Conservation (phyloP, 1,140 invertebrate genomes). For the Aphis craccivora region DNA sequence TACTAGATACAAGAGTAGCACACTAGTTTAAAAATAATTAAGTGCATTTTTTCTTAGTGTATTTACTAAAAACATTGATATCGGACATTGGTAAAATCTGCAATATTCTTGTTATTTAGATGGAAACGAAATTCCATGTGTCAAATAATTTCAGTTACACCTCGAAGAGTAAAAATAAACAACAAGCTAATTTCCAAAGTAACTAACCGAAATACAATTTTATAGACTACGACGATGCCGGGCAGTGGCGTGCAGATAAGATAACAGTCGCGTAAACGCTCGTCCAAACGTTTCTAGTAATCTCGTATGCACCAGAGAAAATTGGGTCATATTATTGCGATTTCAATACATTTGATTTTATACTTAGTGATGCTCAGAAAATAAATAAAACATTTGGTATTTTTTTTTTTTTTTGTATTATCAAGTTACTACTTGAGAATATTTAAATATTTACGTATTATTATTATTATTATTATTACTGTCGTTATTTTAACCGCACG, state of each 20-base stretch:
- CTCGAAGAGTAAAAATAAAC: neutral
- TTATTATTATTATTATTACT: neutral
- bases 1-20: neutral
- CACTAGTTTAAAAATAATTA: neutral
- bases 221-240: neutral
- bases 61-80: neutral
- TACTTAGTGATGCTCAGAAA: accelerated
- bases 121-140: neutral
- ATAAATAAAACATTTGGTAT: neutral
- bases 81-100: neutral
- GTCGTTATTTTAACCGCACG: neutral
- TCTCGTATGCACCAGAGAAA: neutral
- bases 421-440: neutral
- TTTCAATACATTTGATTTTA: neutral
- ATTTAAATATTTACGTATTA: neutral
- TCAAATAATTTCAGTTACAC: neutral
- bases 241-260: neutral
- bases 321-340: neutral
- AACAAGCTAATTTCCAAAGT: neutral
- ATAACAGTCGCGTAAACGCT: neutral
- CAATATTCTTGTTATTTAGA: neutral
- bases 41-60: neutral
- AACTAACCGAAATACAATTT: neutral
- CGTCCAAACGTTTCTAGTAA: neutral
- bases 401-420: neutral